These are phyloP conservation scores for Scomberomorus guttatus DNA, from an alignment of 2,797 vertebrate genomes.

Conservation along the genomic window DNA sequence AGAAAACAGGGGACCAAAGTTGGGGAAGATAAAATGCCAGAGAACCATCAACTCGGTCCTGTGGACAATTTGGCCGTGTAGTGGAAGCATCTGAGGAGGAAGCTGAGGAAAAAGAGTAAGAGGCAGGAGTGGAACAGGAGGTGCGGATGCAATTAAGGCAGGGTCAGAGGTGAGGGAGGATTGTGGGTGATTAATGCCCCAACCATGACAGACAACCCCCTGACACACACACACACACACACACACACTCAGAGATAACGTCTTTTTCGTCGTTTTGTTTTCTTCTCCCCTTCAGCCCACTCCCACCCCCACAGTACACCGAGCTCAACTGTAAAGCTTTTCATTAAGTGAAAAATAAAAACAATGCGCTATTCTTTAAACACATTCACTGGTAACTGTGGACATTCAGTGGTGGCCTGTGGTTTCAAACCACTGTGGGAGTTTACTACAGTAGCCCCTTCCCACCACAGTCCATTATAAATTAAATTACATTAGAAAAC, in stretches of 20 bases:
- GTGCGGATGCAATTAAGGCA: slow-evolving; percentile 73
- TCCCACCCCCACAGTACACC: neutral
- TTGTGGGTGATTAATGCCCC: slow-evolving; percentile 67
- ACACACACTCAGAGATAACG: slow-evolving; percentile 33
- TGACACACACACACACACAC: slow-evolving; percentile 43
- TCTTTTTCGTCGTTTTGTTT: slow-evolving; percentile 22
- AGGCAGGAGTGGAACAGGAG: slow-evolving; percentile 49
- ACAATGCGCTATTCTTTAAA: neutral
- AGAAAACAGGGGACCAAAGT: neutral
- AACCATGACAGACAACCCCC: slow-evolving; percentile 39
- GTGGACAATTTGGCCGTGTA: slow-evolving; percentile 2
- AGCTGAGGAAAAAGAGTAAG: slow-evolving; percentile 39
- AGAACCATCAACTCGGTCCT: slow-evolving; percentile 15
- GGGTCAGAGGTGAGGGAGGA: slow-evolving; percentile 63
- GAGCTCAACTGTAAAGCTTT: slow-evolving; percentile 11
- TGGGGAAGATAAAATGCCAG: neutral
- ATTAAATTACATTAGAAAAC: slow-evolving; percentile 53
- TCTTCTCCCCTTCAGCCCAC: neutral
- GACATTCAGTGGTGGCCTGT: neutral
- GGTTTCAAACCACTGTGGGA: slow-evolving; percentile 22
- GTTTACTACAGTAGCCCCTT: slow-evolving; percentile 25
- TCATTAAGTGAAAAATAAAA: slow-evolving; percentile 26
- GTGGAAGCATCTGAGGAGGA: slow-evolving; percentile 4
- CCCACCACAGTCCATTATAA: slow-evolving; percentile 20
- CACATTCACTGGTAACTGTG: slow-evolving; percentile 3